Conservation (phyloP, 2,113 vertebrate genomes). For the Macrotis lagotis region DNA sequence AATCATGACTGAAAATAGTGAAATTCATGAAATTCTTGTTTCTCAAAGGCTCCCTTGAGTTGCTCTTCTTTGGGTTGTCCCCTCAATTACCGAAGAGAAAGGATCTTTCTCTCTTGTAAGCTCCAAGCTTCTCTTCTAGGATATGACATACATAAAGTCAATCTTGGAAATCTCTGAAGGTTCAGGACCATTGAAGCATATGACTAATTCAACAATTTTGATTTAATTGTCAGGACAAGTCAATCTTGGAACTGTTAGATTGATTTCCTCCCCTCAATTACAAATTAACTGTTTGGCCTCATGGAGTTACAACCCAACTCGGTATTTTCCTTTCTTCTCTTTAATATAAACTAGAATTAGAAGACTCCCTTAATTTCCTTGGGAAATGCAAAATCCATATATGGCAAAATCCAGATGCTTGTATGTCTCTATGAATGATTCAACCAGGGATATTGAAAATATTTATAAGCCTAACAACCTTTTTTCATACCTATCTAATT, state of each 20-base stretch:
- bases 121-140: neutral
- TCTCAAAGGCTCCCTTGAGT: neutral
- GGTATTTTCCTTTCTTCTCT: neutral
- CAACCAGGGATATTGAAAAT: neutral
- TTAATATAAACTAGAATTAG: neutral
- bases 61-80: neutral
- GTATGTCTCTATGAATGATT: neutral
- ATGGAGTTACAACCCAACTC: neutral
- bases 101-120: neutral
- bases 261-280: neutral
- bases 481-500: neutral
- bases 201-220: neutral
- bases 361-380: neutral
- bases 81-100: neutral
- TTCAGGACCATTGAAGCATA: neutral
- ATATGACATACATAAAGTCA: neutral
- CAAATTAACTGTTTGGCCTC: neutral
- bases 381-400: neutral
- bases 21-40: neutral
- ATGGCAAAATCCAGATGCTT: neutral
- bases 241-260: neutral
- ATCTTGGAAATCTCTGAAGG: neutral
- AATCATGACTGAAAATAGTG: neutral
- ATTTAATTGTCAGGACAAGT: neutral
- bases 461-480: neutral